Base-by-base conservation (phyloP, 2,888 invertebrate species). In the Esperia sulphurella region DNA sequence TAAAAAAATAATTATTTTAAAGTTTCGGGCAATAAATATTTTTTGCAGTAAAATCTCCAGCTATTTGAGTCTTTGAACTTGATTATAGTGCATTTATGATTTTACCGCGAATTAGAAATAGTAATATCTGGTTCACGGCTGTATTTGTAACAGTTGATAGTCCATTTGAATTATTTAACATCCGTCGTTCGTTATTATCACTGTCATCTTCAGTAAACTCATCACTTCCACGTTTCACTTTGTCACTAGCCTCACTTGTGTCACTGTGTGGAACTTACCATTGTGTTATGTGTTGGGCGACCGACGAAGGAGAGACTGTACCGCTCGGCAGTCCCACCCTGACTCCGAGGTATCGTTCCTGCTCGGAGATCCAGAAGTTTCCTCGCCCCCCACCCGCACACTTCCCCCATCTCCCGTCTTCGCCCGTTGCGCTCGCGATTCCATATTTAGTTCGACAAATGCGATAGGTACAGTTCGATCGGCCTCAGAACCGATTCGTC, bases 261-360 rank as follows among this genome's bases (percentile, higher is more conserved):
- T 55, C 62, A 60, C 59, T 45, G 60, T 68, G 68, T 21, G 57
- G 45, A 63, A 86, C 88, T 89, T 83, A 88, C 88, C 89, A 88
- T 89, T 86, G 75, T 86, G 78, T 71, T 83, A 72, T 82, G 69
- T 80, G 68, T 78, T 82, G 79, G 82, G 76, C 77, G 76, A 78
- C 76, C 83, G 83, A 85, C 79, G 85, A 82, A 82, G 82, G 83
- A 86, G 83, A 76, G 87, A 89, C 88, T 86, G 84, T 73, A 78
- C 78, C 79, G 81, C 70, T 82, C 83, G 83, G 82, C 80, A 85
- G 87, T 87, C 86, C 83, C 84, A 83, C 85, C 87, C 87, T 83
- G 86, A 87, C 88, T 89, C 86, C 79, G 83, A 83, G 74, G 55
- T 69, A 58, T 67, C 65, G 75, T 63, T 68, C 75, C 74, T 69